A percentile compares a stretch with the other conserved stretches of the same genome.
phyloP scores from a whole-genome alignment of 2,888 invertebrate genomes.

The Busseola fusca region DNA sequence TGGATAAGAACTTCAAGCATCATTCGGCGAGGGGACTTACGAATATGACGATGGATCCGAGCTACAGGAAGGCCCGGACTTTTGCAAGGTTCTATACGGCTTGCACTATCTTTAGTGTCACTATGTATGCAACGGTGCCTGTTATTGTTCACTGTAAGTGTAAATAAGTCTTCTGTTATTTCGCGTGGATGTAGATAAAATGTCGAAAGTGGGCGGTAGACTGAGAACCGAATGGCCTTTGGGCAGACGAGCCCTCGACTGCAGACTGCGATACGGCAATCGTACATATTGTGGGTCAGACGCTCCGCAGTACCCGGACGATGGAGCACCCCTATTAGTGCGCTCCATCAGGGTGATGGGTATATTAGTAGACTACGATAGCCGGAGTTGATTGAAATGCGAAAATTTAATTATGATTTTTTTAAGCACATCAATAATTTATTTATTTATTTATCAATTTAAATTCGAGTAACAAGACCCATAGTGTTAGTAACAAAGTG shows the following conservation, averaged over 20 bases:
- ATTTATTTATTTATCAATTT: no score
- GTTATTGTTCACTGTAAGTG: slow-evolving; percentile 79
- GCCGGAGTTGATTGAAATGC: not conserved
- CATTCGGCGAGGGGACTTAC: slow-evolving; percentile 81
- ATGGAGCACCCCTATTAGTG: not conserved
- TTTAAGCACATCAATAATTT: no score
- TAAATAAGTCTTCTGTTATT: not conserved
- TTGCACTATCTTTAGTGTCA: slow-evolving; percentile 80
- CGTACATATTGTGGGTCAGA: not conserved
- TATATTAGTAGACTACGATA: not conserved
- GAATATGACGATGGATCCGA: slow-evolving; percentile 80
- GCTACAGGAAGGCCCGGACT: slow-evolving; percentile 74
- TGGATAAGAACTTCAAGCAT: slow-evolving; percentile 78
- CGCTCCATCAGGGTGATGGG: not conserved
- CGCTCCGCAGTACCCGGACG: not conserved
- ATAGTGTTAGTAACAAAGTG: no score
- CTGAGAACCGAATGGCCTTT: not conserved
- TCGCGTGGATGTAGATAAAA: not conserved
- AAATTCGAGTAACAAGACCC: no score
- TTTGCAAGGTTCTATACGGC: slow-evolving; percentile 80
- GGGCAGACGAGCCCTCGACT: not conserved
- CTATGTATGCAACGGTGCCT: slow-evolving; percentile 77
- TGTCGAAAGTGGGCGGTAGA: not conserved
- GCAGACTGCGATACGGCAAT: not conserved
- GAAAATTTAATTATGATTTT: not conserved